Evolutionary conservation across 2,888 invertebrate species (phyloP), one percentile per base, ranked within the genome.

Genomic region (Suillia variegata): DNA sequence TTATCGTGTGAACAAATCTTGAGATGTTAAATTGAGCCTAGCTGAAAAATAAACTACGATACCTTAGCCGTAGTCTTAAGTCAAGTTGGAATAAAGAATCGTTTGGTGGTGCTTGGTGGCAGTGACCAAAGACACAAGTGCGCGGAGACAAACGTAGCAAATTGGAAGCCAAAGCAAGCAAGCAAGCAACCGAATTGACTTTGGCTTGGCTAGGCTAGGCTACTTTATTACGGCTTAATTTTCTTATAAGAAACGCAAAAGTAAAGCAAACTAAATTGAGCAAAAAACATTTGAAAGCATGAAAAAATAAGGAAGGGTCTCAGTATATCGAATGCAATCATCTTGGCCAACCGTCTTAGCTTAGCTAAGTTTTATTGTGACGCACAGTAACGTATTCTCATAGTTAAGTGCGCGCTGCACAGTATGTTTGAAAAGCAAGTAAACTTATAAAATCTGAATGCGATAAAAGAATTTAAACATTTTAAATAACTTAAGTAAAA

Each of bases 1-100:
- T 66, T 70, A 67, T 70, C 70, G 70, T 70, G 70, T 67, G 70
- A 70, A 70, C 66, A 67, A 65, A 70, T 70, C 68, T 68, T 58
- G 56, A 52, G 42, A 15, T 50, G 50, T 13, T 50, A 45, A 45
- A 45, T 45, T 45, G 45, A 45, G 45, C 45, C 45, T 45, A 20
- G 20, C 45, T 45, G 3, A 17, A 20, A 45, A 18, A 45, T 45
- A 13, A 17, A 18, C n/a, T n/a, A n/a, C n/a, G n/a, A n/a, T n/a
- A n/a, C n/a, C n/a, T n/a, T n/a, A n/a, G n/a, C n/a, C n/a, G n/a
- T n/a, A n/a, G n/a, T n/a, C n/a, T n/a, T n/a, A n/a, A n/a, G n/a
- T n/a, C n/a, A n/a, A 26, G 5, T 26, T 26, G 10, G 26, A 26
- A 26, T 26, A 10, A 26, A 26, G 10, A 26, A 45, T n/a, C n/a